phyloP scores from a whole-genome alignment of 2,113 vertebrate species.

The Macquaria australasica region DNA sequence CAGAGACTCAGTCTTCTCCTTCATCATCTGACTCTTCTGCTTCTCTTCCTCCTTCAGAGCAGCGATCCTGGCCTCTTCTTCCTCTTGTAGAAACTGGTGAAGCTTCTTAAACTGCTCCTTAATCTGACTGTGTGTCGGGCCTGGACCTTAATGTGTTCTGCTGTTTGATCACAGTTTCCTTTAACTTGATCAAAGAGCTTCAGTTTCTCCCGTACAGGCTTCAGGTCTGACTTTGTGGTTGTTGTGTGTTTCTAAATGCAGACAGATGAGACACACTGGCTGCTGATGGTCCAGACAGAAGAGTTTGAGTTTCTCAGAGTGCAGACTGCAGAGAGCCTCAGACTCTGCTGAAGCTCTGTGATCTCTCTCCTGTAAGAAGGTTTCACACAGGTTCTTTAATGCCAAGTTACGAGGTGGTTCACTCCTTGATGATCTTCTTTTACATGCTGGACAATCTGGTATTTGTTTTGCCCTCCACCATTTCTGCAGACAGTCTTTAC shows the following conservation, averaged over 20 bases:
- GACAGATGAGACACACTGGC: background rate
- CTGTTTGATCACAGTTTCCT: background rate
- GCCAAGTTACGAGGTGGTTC: slow-evolving; percentile 2
- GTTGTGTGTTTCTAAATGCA: background rate
- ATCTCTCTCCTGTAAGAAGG: background rate
- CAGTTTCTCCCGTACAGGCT: background rate
- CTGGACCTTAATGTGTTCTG: slow-evolving; percentile 3
- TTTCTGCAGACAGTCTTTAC: slow-evolving; percentile 9
- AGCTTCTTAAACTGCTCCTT: background rate
- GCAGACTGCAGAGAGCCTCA: slow-evolving; percentile 12
- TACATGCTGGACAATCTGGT: background rate
- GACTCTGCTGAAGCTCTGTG: background rate
- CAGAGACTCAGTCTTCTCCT: background rate
- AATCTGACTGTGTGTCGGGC: background rate
- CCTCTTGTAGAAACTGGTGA: slow-evolving; percentile 7
- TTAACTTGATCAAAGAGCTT: background rate
- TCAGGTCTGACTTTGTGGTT: background rate
- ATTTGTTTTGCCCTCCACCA: background rate
- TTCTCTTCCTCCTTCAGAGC: background rate
- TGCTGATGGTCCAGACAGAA: slow-evolving; percentile 11
- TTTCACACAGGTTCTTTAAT: slow-evolving; percentile 13
- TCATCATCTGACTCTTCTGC: background rate
- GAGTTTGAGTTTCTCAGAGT: slow-evolving; percentile 24
- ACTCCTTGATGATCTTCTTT: accelerated
- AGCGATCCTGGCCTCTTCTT: background rate